These are phyloP conservation scores for Engystomops pustulosus DNA, from an alignment of 2,113 vertebrate species.

Conservation along the genomic window DNA sequence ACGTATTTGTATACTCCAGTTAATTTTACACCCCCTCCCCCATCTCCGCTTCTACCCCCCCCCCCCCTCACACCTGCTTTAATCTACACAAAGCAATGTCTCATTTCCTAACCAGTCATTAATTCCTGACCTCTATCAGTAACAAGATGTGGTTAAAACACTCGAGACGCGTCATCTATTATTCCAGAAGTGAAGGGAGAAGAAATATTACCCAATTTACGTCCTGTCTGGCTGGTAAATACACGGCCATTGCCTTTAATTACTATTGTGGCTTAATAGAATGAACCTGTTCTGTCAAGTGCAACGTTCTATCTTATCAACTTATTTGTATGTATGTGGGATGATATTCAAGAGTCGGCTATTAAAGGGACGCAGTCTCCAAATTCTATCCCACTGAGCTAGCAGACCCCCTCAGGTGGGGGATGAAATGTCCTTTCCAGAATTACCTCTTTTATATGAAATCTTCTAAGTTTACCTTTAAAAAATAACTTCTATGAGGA, in stretches of 20 bases:
- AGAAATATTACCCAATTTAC: constrained; percentile 44
- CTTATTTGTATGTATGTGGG: too few relatives aligned
- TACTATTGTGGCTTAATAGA: constrained; percentile 29
- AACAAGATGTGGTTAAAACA: background rate
- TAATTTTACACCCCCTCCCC: too few relatives aligned
- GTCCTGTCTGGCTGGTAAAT: constrained; percentile 14
- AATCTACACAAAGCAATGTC: background rate
- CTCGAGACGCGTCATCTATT: constrained; percentile 13
- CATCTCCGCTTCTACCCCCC: too few relatives aligned
- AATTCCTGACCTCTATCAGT: background rate
- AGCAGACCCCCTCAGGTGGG: too few relatives aligned
- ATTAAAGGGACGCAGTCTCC: too few relatives aligned
- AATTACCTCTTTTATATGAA: too few relatives aligned
- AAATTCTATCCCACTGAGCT: too few relatives aligned
- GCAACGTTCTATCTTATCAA: background rate
- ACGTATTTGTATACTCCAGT: too few relatives aligned
- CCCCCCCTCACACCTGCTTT: background rate
- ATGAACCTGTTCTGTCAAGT: constrained; percentile 47
- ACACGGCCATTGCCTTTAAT: background rate
- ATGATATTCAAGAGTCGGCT: too few relatives aligned
- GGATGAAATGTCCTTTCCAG: too few relatives aligned
- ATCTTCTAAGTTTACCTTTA: too few relatives aligned
- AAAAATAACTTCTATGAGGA: too few relatives aligned
- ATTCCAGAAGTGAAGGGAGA: background rate
- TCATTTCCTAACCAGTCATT: background rate